Percentiles rank a stretch among this genome's conserved stretches.
Evolutionary conservation across 2,113 vertebrate species (phyloP).

Genomic region (Acanthisitta chloris): DNA sequence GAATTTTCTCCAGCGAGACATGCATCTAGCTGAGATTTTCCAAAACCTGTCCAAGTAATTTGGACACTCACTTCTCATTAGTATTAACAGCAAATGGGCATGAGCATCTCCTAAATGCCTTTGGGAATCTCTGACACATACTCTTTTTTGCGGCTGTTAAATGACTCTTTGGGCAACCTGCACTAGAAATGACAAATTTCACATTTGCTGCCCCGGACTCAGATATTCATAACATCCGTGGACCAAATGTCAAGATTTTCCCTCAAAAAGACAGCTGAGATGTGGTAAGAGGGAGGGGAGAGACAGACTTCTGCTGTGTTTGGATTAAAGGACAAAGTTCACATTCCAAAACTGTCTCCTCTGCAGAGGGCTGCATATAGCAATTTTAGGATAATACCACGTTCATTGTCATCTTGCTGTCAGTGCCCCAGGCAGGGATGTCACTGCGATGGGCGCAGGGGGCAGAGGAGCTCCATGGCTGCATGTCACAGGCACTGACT

Average conservation of each 20-base stretch:
- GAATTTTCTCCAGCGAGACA: slow-evolving; percentile 11
- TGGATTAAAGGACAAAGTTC: slow-evolving; percentile 31
- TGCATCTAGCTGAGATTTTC: slow-evolving; percentile 8
- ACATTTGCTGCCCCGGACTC: background rate
- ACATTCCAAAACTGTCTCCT: background rate
- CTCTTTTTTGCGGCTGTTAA: slow-evolving; percentile 19
- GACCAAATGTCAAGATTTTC: background rate
- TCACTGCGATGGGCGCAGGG: background rate
- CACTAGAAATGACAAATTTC: background rate
- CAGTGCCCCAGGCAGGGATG: background rate
- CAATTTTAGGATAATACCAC: background rate
- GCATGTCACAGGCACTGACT: background rate
- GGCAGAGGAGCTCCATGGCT: background rate
- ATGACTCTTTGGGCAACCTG: background rate
- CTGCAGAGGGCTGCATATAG: background rate
- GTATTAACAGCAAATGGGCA: background rate
- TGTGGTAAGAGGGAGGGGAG: background rate
- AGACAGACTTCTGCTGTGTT: background rate
- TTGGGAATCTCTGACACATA: background rate
- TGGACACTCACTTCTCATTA: slow-evolving; percentile 57
- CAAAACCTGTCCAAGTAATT: slow-evolving; percentile 56
- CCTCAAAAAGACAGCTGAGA: background rate
- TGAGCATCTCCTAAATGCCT: background rate
- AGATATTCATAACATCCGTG: background rate
- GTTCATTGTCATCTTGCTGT: background rate